Evolutionary conservation across 2,888 invertebrate species (phyloP), one percentile per base, ranked within the genome.

Genomic region (Gastracanthus pulcherrimus): DNA sequence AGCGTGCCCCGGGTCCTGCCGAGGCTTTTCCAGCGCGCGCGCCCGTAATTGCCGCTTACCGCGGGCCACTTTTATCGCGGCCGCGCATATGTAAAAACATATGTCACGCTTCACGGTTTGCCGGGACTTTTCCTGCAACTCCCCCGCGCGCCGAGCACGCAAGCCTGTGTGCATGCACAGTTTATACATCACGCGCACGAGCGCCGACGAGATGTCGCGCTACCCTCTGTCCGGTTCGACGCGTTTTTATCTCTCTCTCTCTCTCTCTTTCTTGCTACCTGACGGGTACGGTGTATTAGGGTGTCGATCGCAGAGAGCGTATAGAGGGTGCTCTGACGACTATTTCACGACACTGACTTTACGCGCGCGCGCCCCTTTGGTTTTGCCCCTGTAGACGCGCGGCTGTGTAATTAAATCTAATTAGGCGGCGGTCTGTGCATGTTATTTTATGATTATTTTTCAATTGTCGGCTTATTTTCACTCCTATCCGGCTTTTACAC

Each of bases 11-110:
- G n/a, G n/a, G n/a, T n/a, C n/a, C n/a, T n/a, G n/a, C n/a, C n/a
- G 13, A 55, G 11, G 23, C 55, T 55, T 55, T 55, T n/a, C 34
- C 34, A 9, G n/a, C 34, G 38, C 6, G 36, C 19, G 38, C 13
- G 23, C 19, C 16, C 23, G 11, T 78, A 69, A 78, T 72, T 71
- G 72, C 45, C 78, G 55, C 64, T 78, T 78, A 72, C 31, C 62
- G 38, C 29, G 36, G 58, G 62, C 34, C 31, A 34, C 31, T 62
- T 51, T 60, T 72, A 36, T 48, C 36, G 23, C 26, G 23, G 34
- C 1, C 16, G 70, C 41, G 66, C 69, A 71, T 72, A 81, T 76
- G 76, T 76, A 81, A 76, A 81, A 70, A 71, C 81, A 81, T 81
- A 81, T 81, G 81, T 66, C 71, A 76, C 66, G 55, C 55, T 55